Base-by-base conservation (phyloP, 2,888 invertebrate genomes). In the Eupithecia subfuscata region DNA sequence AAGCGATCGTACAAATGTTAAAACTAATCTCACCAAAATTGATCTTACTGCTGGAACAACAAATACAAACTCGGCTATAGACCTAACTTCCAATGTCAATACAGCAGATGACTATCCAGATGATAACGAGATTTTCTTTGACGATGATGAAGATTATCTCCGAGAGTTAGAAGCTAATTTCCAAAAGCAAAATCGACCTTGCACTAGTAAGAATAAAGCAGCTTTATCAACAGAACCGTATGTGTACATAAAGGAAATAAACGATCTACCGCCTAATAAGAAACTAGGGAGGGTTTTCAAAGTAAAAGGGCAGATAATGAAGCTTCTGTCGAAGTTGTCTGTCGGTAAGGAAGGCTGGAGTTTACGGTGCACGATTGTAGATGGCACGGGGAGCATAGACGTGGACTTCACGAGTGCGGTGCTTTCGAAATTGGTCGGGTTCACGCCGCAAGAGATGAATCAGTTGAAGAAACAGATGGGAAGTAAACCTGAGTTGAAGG, bases 321-420 rank as follows among this genome's bases (percentile, higher is more conserved):
- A 89, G 70, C 86, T 96, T 22, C 82, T 95, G 9, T 95, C 96
- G 9, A 96, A 96, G 83, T 86, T 97, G 77, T 90, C 92, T 0
- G 93, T 96, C 2, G 90, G 91, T 18, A 94, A 95, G 78, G 90
- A 92, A 0, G 90, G 88, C 0, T 96, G 96, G 96, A 91, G 91
- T 83, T 88, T 96, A 43, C 94, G 92, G 74, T 96, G 96, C 78
- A 94, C 92, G 12, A 88, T 97, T 69, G 91, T 92, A 11, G 97
- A 97, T 86, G 94, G 92, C 25, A 95, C 95, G 8, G 96, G 95
- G 2, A 91, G 88, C 71, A 80, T 96, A 22, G 93, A 95, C 70
- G 95, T 96, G 2, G 92, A 93, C 25, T 95, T 97, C 72, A 93
- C 96, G 0, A 95, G 95, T 78, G 92, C 95, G 81, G 95, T 96